These are phyloP conservation scores for Lasioglossum leucozonium DNA, from an alignment of 2,888 invertebrate species.

Conservation along the genomic window DNA sequence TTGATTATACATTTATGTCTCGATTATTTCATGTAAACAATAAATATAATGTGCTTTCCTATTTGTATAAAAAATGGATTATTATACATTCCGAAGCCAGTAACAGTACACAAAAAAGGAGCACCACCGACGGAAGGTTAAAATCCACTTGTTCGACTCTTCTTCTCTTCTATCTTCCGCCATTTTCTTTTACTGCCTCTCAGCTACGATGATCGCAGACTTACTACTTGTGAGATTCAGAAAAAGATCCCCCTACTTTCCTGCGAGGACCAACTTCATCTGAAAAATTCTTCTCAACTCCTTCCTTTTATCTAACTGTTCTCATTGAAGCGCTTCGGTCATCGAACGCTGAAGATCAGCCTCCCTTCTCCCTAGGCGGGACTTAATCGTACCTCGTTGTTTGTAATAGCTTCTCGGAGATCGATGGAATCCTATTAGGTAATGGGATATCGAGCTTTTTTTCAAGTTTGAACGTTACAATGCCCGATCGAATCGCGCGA, in stretches of 20 bases:
- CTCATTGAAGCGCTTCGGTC: slow-evolving; percentile 13
- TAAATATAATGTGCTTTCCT: no score
- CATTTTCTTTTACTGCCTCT: slow-evolving; percentile 25
- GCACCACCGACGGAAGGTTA: no score
- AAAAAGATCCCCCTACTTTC: slow-evolving; percentile 41
- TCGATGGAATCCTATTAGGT: slow-evolving; percentile 46
- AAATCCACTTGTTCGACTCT: slow-evolving; percentile 32
- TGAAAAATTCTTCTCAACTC: slow-evolving; percentile 19
- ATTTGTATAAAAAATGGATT: no score
- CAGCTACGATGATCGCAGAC: slow-evolving; percentile 25
- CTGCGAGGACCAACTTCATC: slow-evolving; percentile 22
- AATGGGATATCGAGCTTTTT: slow-evolving; percentile 27
- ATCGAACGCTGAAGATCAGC: slow-evolving; percentile 20
- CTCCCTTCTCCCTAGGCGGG: neutral
- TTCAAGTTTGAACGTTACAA: slow-evolving; percentile 18
- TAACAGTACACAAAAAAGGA: no score
- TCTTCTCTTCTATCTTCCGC: neutral
- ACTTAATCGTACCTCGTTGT: slow-evolving; percentile 46
- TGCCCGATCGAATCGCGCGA: neutral
- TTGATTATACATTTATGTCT: no score
- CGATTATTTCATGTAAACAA: no score
- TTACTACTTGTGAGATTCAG: slow-evolving; percentile 35
- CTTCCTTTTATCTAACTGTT: neutral
- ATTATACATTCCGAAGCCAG: no score
- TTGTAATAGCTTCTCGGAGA: slow-evolving; percentile 23